Conservation (phyloP, 2,797 vertebrate species). For the Squalus acanthias region DNA sequence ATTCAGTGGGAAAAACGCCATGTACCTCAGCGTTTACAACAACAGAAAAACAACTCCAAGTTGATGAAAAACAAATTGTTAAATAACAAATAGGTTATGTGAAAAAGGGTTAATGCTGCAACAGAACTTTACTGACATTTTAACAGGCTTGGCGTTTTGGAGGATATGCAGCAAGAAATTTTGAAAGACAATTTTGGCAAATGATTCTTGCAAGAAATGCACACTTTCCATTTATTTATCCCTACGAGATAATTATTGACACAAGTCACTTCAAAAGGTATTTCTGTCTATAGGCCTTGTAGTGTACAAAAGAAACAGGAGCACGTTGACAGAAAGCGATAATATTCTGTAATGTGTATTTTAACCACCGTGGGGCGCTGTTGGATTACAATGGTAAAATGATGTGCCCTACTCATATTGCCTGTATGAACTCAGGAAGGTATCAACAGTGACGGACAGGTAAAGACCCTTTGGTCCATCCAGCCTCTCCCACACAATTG, state of each 20-base stretch:
- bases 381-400: neutral
- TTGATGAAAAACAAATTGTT: no score
- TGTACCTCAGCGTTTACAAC: neutral
- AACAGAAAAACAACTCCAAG: neutral
- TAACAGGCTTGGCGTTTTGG: neutral
- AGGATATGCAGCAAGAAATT: neutral
- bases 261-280: neutral
- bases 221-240: neutral
- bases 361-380: neutral
- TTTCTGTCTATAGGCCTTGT: neutral
- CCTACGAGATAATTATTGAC: neutral
- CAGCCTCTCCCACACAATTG: neutral
- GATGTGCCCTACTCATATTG: no score
- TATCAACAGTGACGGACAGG: neutral
- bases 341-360: neutral
- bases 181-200: neutral
- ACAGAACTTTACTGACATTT: neutral
- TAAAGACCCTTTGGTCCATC: neutral
- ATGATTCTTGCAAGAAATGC: neutral
- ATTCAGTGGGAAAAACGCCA: neutral
- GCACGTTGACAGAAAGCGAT: neutral
- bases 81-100: no score
- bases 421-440: neutral
- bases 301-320: neutral
- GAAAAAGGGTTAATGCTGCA: no score